phyloP scores from a whole-genome alignment of 2,888 invertebrate species.

The Boloria euphrosyne region DNA sequence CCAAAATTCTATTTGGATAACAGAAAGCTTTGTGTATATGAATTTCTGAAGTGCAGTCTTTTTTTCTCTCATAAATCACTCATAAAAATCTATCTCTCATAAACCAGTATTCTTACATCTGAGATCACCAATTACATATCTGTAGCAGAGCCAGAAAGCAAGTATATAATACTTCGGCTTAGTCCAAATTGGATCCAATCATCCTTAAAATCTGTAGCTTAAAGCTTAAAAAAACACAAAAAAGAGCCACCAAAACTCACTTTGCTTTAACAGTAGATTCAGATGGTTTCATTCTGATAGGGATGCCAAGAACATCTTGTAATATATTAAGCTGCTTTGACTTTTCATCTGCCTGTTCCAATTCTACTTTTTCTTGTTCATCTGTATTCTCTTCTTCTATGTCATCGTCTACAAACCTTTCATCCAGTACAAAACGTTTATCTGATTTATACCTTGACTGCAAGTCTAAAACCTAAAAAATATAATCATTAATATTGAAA shows the following conservation, averaged over 20 bases:
- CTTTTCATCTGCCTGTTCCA: constrained; percentile 71
- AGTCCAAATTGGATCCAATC: too few relatives aligned
- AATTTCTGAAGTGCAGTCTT: too few relatives aligned
- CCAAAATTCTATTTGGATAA: too few relatives aligned
- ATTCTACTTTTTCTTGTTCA: constrained; percentile 73
- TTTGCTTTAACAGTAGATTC: constrained; percentile 52
- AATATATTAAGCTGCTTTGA: constrained; percentile 80
- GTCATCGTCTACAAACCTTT: constrained; percentile 83
- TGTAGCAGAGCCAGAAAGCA: too few relatives aligned
- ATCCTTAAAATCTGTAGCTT: background rate
- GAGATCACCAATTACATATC: too few relatives aligned
- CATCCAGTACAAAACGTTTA: constrained; percentile 88
- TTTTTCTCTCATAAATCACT: too few relatives aligned
- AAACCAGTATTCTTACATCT: too few relatives aligned
- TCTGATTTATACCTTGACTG: constrained; percentile 89
- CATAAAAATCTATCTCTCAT: too few relatives aligned
- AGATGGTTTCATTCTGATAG: constrained; percentile 57
- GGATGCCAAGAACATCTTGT: constrained; percentile 79
- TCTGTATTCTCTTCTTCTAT: constrained; percentile 47
- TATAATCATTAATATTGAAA: constrained; percentile 19
- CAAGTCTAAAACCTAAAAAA: constrained; percentile 84
- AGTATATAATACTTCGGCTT: too few relatives aligned
- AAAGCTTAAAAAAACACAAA: background rate
- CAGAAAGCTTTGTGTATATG: too few relatives aligned
- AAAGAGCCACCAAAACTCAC: constrained; percentile 49